phyloP scores from a whole-genome alignment of 2,113 vertebrate species.

The Tricholaema leucomelas region DNA sequence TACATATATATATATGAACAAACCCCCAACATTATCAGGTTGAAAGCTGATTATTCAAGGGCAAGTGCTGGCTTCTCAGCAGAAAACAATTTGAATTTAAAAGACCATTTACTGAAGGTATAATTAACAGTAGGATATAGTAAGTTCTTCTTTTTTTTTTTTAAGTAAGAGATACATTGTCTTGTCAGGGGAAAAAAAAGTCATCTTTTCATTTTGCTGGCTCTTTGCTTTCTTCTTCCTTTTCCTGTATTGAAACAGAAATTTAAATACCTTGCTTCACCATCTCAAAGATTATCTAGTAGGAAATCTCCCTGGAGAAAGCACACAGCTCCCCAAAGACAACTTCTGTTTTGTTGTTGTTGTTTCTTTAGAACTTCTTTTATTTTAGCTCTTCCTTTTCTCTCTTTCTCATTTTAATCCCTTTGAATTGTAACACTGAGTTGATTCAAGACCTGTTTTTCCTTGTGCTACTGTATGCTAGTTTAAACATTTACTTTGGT shows the following conservation, averaged over 20 bases:
- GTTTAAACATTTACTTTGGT: not conserved
- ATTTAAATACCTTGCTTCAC: conserved; percentile 42
- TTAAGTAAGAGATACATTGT: not conserved
- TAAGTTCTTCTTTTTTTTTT: not conserved
- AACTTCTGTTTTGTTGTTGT: not conserved
- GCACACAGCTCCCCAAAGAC: not conserved
- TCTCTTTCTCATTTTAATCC: not conserved
- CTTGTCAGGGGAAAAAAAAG: not conserved
- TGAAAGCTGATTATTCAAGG: not conserved
- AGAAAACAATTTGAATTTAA: not conserved
- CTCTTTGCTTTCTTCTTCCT: conserved; percentile 33
- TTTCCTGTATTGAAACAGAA: not conserved
- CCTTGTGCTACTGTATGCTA: not conserved
- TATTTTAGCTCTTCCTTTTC: not conserved
- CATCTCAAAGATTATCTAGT: conserved; percentile 41
- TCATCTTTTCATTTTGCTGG: not conserved
- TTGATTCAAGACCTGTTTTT: not conserved
- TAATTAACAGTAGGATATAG: not conserved
- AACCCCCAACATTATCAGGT: not conserved
- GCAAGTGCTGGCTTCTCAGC: not conserved
- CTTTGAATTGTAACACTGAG: not conserved
- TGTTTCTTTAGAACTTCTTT: not conserved
- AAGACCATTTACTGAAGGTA: not conserved
- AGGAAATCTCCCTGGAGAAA: conserved; percentile 45
- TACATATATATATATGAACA: not conserved